Conservation (phyloP, 2,888 invertebrate species). For the Acrocera orbiculus region DNA sequence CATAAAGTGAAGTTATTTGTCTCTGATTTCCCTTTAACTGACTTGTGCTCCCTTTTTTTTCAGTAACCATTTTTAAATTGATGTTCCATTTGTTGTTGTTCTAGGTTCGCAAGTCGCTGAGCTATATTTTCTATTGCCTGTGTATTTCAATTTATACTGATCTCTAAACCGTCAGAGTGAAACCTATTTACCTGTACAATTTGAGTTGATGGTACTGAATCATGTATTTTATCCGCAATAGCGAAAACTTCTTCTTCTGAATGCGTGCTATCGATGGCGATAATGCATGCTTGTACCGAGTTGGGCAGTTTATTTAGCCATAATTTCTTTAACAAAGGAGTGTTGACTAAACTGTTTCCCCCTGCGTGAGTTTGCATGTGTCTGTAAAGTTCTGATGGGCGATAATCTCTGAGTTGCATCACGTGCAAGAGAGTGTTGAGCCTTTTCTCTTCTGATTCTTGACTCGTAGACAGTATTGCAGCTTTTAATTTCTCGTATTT, state of each 20-base stretch:
- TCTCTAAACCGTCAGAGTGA: no score
- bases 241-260: background rate
- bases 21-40: background rate
- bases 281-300: background rate
- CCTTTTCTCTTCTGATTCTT: slow-evolving; percentile 2
- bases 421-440: slow-evolving; percentile 1
- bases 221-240: slow-evolving; percentile 4
- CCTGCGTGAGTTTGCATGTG: background rate
- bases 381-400: slow-evolving; percentile 1
- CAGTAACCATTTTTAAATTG: background rate
- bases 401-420: background rate
- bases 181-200: background rate
- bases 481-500: slow-evolving; percentile 5
- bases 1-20: background rate
- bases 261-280: background rate
- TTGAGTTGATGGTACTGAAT: background rate
- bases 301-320: slow-evolving; percentile 1
- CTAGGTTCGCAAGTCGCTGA: background rate
- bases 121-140: background rate
- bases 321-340: background rate
- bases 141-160: background rate
- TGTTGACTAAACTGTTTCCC: background rate
- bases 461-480: slow-evolving; percentile 1
- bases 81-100: background rate
- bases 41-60: background rate